Evolutionary conservation across 2,113 vertebrate genomes (phyloP), one percentile per base, ranked within the genome.

Genomic region (Geococcyx californianus): DNA sequence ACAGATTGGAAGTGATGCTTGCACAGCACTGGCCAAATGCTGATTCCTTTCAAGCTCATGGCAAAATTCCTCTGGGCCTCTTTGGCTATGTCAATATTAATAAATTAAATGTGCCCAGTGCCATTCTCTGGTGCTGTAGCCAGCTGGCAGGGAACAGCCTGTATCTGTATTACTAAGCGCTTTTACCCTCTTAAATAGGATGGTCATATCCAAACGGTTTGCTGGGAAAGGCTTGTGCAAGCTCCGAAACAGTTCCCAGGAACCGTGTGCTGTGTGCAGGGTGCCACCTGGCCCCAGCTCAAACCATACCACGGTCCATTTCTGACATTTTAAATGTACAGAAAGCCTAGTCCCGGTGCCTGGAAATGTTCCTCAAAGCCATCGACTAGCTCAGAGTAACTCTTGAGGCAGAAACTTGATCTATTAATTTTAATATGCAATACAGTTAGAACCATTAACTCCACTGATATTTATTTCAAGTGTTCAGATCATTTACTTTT

Each of bases 1-100:
- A 67, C 85, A 94, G 83, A 95, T 96, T 95, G 62, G 81, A 94
- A 94, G 31, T 84, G 89, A 94, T 89, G 81, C 62, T 91, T 93
- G n/a, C 74, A 73, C 28, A 72, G 25, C 76, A 54, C 36, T 3
- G 11, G 89, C 87, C 86, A 96, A 94, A 73, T 66, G n/a, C 60
- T 93, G 33, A 23, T 78, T 96, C 44, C 68, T 82, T 89, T 93
- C 90, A 94, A 73, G 49, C 58, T 84, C 84, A 31, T 90, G 77
- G 83, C 80, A 96, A 93, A 93, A 92, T 78, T 95, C 87, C 77
- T 94, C 58, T 49, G 21, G 47, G 94, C 36, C 87, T 91, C 81
- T 93, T 74, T 94, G 89, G 63, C 64, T 84, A 8, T 49, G 89
- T 96, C 54, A 0, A 49, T 93, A 84, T 80, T 86, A 91, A 93